phyloP scores from a whole-genome alignment of 35 echinoderm and acorn worm genomes.

The Anneissia japonica region DNA sequence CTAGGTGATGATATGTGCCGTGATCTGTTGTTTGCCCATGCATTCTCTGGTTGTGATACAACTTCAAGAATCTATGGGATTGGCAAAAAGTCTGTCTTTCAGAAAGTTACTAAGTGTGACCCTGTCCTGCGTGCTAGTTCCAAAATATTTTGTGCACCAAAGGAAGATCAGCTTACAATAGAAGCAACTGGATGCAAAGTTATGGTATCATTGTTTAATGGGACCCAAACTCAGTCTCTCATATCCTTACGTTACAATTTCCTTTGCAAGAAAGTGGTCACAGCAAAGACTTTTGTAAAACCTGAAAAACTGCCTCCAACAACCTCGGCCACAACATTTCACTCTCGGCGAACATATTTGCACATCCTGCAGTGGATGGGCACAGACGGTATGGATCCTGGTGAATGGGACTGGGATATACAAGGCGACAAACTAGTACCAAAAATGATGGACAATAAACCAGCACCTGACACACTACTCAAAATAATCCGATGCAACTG shows the following conservation, averaged over 20 bases:
- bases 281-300: conserved; percentile 32
- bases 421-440: not conserved
- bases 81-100: conserved; percentile 46
- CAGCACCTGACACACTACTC: conserved; percentile 11
- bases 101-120: conserved; percentile 37
- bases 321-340: conserved; percentile 15
- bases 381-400: not conserved
- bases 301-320: conserved; percentile 47
- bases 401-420: conserved; percentile 16
- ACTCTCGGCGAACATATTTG: conserved; percentile 12
- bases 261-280: conserved; percentile 3
- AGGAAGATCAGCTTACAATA: no score
- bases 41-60: conserved; percentile 55
- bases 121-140: not conserved
- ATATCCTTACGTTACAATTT: conserved; percentile 18
- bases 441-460: not conserved
- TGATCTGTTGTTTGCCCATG: conserved; percentile 30
- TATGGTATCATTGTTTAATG: no score
- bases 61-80: conserved; percentile 50
- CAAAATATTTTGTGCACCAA: conserved; percentile 12
- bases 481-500: conserved; percentile 27
- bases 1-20: not conserved
- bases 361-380: conserved; percentile 13
- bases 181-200: no score
- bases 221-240: conserved; percentile 5